These are phyloP conservation scores for Neosilurus hyrtlii DNA, from an alignment of 2,797 vertebrate genomes.

Conservation along the genomic window DNA sequence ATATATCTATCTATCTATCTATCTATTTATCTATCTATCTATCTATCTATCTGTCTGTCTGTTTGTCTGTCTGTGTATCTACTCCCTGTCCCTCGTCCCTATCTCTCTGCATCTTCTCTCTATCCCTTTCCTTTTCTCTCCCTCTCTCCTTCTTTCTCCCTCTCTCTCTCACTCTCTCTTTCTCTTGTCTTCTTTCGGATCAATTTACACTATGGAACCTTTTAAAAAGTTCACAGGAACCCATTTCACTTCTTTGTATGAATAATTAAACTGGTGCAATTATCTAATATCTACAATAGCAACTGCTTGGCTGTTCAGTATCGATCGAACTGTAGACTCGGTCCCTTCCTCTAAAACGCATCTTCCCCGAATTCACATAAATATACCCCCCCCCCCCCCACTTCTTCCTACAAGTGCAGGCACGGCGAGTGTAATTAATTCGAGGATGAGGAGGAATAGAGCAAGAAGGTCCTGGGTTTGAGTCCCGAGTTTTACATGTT, in stretches of 20 bases:
- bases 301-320: neutral
- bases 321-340: neutral
- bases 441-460: neutral
- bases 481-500: no score
- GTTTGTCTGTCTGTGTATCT: no score
- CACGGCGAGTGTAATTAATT: neutral
- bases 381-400: neutral
- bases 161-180: neutral
- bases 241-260: neutral
- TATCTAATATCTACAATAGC: neutral
- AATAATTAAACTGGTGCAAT: slow-evolving; percentile 7
- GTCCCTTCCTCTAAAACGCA: neutral
- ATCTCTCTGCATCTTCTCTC: neutral
- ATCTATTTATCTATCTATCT: no score
- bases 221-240: neutral
- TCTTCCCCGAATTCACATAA: neutral
- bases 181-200: neutral
- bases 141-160: neutral
- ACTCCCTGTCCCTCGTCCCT: neutral
- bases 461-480: neutral
- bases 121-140: neutral
- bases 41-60: no score
- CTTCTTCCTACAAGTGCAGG: neutral
- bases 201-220: neutral
- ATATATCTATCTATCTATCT: no score